Conservation (phyloP, 2,797 vertebrate species). For the Schizothorax lantsangensis region DNA sequence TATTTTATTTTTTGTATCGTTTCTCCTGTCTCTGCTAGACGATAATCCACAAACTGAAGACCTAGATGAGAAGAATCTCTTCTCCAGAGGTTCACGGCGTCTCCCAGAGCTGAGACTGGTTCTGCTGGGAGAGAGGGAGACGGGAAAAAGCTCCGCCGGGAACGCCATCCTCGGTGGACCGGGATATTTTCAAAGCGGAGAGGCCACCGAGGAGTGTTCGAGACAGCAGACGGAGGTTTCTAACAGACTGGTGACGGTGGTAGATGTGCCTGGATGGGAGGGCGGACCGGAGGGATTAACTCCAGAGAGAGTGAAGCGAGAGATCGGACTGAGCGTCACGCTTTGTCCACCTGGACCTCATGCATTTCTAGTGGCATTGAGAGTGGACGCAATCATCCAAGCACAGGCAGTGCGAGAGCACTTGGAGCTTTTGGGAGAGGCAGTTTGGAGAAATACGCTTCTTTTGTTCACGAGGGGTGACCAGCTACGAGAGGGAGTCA, state of each 20-base stretch:
- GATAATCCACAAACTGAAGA: slow-evolving; percentile 68
- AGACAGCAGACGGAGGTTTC: slow-evolving; percentile 71
- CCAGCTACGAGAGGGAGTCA: slow-evolving; percentile 76
- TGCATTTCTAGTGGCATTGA: slow-evolving; percentile 72
- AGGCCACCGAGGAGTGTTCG: slow-evolving; percentile 74
- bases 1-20: not conserved
- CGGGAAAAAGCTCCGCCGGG: slow-evolving; percentile 78
- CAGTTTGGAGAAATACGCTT: slow-evolving; percentile 74
- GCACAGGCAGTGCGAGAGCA: slow-evolving; percentile 68
- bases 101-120: slow-evolving; percentile 75
- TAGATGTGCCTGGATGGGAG: slow-evolving; percentile 81
- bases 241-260: slow-evolving; percentile 73
- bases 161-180: slow-evolving; percentile 72
- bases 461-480: slow-evolving; percentile 79
- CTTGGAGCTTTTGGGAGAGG: slow-evolving; percentile 75
- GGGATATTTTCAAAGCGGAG: slow-evolving; percentile 62
- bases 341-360: slow-evolving; percentile 79
- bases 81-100: slow-evolving; percentile 71
- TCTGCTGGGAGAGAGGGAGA: slow-evolving; percentile 79
- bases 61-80: slow-evolving; percentile 69
- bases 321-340: slow-evolving; percentile 68
- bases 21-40: slow-evolving; percentile 55
- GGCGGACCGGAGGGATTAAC: slow-evolving; percentile 69
- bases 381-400: slow-evolving; percentile 74
- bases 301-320: slow-evolving; percentile 74